Conservation (phyloP, 2,888 invertebrate species). For the Magallana nippona region DNA sequence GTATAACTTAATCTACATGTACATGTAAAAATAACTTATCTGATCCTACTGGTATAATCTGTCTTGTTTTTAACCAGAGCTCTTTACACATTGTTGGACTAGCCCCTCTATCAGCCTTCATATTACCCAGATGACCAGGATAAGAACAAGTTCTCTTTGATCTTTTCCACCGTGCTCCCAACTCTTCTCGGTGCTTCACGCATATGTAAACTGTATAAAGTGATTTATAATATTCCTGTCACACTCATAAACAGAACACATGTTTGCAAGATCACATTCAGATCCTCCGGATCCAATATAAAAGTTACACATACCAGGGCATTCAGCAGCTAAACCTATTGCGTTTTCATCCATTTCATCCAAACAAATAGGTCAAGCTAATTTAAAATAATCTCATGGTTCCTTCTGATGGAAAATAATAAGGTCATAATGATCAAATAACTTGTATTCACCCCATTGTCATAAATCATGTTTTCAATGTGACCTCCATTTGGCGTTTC, state of each 20-base stretch:
- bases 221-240: not conserved
- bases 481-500: no score
- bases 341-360: no score
- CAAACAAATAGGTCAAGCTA: not conserved
- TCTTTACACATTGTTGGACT: slow-evolving; percentile 31
- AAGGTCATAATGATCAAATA: not conserved
- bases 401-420: not conserved
- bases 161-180: not conserved
- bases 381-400: not conserved
- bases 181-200: not conserved
- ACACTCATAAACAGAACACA: slow-evolving; percentile 21
- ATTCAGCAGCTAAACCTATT: not conserved
- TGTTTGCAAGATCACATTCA: not conserved
- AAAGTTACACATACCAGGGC: not conserved
- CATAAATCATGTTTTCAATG: no score
- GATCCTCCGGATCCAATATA: not conserved
- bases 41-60: slow-evolving; percentile 40
- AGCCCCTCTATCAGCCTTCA: slow-evolving; percentile 35
- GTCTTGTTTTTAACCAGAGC: slow-evolving; percentile 36
- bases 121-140: not conserved
- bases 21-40: slow-evolving; percentile 21
- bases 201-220: not conserved
- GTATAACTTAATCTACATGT: no score
- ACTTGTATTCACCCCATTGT: not conserved
- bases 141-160: not conserved